Conservation (phyloP, 1,140 invertebrate species). For the Bombus haemorrhoidalis region DNA sequence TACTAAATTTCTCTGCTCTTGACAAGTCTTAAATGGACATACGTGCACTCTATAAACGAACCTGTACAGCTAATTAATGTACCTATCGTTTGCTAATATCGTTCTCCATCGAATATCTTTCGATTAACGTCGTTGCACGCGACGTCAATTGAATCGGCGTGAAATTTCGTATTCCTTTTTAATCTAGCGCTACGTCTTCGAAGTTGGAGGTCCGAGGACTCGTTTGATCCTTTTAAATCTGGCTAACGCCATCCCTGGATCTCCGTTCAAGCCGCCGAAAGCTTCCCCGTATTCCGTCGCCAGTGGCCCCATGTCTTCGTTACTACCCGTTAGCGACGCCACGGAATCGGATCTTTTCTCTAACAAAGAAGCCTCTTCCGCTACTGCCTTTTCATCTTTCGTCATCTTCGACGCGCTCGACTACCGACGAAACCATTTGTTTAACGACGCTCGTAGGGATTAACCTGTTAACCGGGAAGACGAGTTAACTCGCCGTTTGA, state of each 20-base stretch:
- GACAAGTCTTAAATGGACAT: neutral
- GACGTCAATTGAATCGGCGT: neutral
- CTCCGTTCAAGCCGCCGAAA: constrained; percentile 58
- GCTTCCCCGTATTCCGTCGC: constrained; percentile 61
- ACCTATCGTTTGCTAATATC: neutral
- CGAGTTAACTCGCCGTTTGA: too few relatives aligned
- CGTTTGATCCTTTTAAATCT: constrained; percentile 73
- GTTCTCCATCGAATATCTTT: too few relatives aligned
- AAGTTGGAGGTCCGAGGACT: constrained; percentile 22
- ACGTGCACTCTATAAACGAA: too few relatives aligned
- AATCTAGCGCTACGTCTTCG: neutral
- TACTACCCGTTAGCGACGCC: constrained; percentile 37
- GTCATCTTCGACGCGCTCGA: neutral
- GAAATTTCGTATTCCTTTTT: neutral
- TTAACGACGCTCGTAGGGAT: neutral
- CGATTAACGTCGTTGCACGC: neutral
- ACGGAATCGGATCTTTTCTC: constrained; percentile 4
- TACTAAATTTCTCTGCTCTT: neutral
- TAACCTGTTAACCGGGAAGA: neutral
- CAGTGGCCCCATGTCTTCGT: constrained; percentile 49
- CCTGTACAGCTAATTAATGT: neutral
- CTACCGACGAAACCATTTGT: neutral
- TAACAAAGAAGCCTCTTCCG: neutral
- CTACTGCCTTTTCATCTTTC: constrained; percentile 26
- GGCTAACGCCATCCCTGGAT: constrained; percentile 57